Base-by-base conservation (phyloP, 2,888 invertebrate genomes). In the Polymixis lichenea region DNA sequence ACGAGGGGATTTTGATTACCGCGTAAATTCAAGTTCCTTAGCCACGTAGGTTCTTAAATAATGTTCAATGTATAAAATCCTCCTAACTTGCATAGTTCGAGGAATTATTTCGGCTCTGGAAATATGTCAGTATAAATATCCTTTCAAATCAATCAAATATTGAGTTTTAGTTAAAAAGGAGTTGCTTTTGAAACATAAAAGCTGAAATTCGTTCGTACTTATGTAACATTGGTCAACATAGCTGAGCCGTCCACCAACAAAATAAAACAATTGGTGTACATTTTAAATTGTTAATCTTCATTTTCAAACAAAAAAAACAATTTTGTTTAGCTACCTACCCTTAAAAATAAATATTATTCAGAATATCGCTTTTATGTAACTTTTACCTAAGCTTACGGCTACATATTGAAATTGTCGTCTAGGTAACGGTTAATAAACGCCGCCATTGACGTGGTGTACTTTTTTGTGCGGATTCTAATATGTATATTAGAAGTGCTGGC, bases 241-340 rank as follows among this genome's bases (percentile, higher is more conserved):
- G 72, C 76, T 72, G 66, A 77, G 74, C 87, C 78, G 72, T 81
- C 66, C 65, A 67, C 60, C 67, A 79, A 71, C 76, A 82, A 80
- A 82, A 83, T 80, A 71, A 82, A 80, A 87, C 80, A 87, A 85
- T 78, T 68, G 60, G 61, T 75, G 75, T 82, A 80, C 65, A 85
- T 85, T 87, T 82, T 66, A 76, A 78, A 84, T 75, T 80, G 78
- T 86, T 87, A 84, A 84, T 88, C 87, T 84, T 80, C 77, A 75
- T 76, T 75, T 71, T 77, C 75, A 81, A 82, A 84, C 80, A 87
- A 84, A 87, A n/a, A 83, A 7, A 22, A 81, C 69, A 75, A 86
- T 82, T 82, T 74, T 80, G 76, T 80, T 78, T 66, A 68, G 58
- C 68, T 80, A 75, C 78, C 75, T 77, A 76, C 78, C 75, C 28